A percentile compares a stretch with the other conserved stretches of the same genome.
phyloP scores from a whole-genome alignment of 1,140 invertebrate species.

The Calephelis nemesis region DNA sequence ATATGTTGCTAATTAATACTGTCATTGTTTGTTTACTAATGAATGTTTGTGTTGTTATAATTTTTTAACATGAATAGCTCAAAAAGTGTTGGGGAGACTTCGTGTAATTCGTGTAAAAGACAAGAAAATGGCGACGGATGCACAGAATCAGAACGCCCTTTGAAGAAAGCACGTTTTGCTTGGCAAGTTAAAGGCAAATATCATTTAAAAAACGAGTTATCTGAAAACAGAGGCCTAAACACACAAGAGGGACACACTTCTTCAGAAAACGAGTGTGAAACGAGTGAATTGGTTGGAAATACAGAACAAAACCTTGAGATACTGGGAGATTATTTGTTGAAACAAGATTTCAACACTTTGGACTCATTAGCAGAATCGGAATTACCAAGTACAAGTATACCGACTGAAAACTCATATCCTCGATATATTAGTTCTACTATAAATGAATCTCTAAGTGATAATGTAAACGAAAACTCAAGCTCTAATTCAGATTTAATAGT shows the following conservation, averaged over 20 bases:
- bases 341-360: slow-evolving; percentile 70
- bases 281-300: slow-evolving; percentile 44
- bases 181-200: slow-evolving; percentile 84
- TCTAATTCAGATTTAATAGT: not conserved
- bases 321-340: slow-evolving; percentile 68
- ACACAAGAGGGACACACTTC: slow-evolving; percentile 41
- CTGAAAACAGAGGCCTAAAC: slow-evolving; percentile 38
- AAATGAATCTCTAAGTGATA: slow-evolving; percentile 34
- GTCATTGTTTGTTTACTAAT: slow-evolving; percentile 77
- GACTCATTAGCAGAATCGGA: slow-evolving; percentile 56
- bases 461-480: slow-evolving; percentile 30
- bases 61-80: slow-evolving; percentile 59
- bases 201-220: slow-evolving; percentile 76
- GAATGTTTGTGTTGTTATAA: slow-evolving; percentile 36
- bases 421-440: slow-evolving; percentile 51
- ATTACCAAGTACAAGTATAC: slow-evolving; percentile 47
- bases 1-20: slow-evolving; percentile 75
- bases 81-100: slow-evolving; percentile 59
- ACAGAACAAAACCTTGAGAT: slow-evolving; percentile 73
- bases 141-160: slow-evolving; percentile 76
- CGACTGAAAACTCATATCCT: slow-evolving; percentile 52
- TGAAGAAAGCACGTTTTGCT: slow-evolving; percentile 82
- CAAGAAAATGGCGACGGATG: slow-evolving; percentile 75
- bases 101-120: slow-evolving; percentile 72
- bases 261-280: slow-evolving; percentile 40